Base-by-base conservation (phyloP, 2,888 invertebrate species). In the Priocnemis perturbator region DNA sequence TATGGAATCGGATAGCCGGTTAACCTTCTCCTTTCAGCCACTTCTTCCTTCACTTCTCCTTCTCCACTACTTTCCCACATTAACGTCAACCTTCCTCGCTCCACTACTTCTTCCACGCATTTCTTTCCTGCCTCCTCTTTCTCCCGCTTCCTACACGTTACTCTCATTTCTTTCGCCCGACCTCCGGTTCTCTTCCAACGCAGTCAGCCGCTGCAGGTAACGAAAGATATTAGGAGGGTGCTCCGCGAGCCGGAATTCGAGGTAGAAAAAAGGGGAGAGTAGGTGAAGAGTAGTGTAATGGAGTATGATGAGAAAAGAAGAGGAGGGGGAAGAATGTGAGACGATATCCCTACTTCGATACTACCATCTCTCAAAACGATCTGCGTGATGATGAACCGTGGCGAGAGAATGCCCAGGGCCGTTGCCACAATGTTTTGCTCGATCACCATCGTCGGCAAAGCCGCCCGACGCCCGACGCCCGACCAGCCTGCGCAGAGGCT, bases 371-470 rank as follows among this genome's bases (percentile, higher is more conserved):
- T 76, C 67, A 71, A 61, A 71, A 77, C 69, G 71, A 69, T 67
- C 73, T 37, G 21, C 17, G 60, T 20, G 86, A 84, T 86, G 86
- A 84, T 86, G 85, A 83, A 84, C 82, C 82, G 81, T 72, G 77
- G 73, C 71, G 73, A 71, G 73, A 71, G 76, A 78, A 71, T 80
- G 81, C 84, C 81, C 67, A 81, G 80, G 83, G 83, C 82, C 81
- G 81, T 81, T 86, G 84, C 86, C 83, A 83, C 85, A 86, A 88
- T 87, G 87, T 87, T 87, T 88, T 86, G 85, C 85, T 86, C 84
- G 86, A 88, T 88, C 86, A 85, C 84, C 82, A 85, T 85, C 83
- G 81, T 79, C 77, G 84, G 83, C 82, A 85, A 87, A 84, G 84
- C 83, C 76, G 75, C 65, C 73, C n/a, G n/a, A n/a, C n/a, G n/a